phyloP scores from a whole-genome alignment of 2,113 vertebrate genomes.

The Channa argus region DNA sequence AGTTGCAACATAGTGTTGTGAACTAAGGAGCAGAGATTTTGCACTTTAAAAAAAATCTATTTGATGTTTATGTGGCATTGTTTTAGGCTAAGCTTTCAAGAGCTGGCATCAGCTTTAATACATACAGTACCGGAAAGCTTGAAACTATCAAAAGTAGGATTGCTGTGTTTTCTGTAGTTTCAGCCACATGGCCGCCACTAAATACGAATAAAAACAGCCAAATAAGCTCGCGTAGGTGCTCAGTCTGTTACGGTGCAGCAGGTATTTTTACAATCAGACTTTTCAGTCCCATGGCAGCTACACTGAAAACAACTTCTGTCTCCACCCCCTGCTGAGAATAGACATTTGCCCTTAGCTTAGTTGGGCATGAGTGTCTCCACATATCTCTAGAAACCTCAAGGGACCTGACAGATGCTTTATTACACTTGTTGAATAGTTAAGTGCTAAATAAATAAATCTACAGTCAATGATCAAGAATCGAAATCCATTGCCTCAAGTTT shows the following conservation, averaged over 20 bases:
- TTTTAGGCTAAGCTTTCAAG: no score
- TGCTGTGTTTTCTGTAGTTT: no score
- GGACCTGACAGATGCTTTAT: neutral
- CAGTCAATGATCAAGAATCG: neutral
- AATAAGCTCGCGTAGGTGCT: no score
- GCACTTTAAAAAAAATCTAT: no score
- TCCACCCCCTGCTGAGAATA: conserved; percentile 10
- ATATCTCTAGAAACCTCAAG: neutral
- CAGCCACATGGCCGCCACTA: no score
- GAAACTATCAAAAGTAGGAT: no score
- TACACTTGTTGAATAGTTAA: neutral
- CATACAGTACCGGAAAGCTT: no score
- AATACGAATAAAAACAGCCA: no score
- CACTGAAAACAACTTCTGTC: neutral
- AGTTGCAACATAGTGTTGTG: neutral
- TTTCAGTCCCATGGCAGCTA: conserved; percentile 2
- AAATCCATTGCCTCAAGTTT: neutral
- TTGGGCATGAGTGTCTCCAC: neutral
- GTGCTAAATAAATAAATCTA: neutral
- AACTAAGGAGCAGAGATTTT: neutral
- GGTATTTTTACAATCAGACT: conserved; percentile 64
- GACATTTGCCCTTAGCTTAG: neutral
- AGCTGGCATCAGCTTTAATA: no score
- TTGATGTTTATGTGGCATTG: no score
- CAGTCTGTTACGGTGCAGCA: conserved; percentile 27